Evolutionary conservation across 2,888 invertebrate genomes (phyloP).

Genomic region (Cephus spinipes): DNA sequence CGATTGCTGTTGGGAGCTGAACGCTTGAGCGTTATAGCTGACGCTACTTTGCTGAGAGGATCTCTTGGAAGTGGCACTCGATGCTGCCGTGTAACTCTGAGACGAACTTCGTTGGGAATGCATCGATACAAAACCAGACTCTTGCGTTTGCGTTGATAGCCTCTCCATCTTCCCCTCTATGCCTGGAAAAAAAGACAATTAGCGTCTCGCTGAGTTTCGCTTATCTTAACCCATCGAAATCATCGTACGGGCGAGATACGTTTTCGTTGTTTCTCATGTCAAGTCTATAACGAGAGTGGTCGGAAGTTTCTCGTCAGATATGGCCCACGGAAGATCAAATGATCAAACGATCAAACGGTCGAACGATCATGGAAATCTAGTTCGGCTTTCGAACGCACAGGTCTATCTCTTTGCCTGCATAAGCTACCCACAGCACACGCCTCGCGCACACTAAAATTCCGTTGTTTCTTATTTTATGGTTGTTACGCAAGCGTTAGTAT

Average conservation of each 20-base stretch:
- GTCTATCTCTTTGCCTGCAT: too few species aligned
- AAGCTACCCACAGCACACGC: too few species aligned
- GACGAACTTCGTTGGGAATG: slow-evolving; percentile 74
- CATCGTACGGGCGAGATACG: not conserved
- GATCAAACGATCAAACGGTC: too few species aligned
- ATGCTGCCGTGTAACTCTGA: slow-evolving; percentile 69
- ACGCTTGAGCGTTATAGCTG: slow-evolving; percentile 63
- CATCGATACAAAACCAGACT: slow-evolving; percentile 75
- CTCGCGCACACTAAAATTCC: too few species aligned
- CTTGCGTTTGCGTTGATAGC: slow-evolving; percentile 65
- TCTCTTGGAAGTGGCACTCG: slow-evolving; percentile 69
- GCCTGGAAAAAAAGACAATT: slow-evolving; percentile 39
- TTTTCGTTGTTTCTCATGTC: not conserved
- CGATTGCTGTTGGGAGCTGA: slow-evolving; percentile 58
- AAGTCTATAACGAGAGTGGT: slow-evolving; percentile 11
- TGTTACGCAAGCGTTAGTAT: too few species aligned
- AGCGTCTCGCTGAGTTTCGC: not conserved
- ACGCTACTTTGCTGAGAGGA: slow-evolving; percentile 73
- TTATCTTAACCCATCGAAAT: not conserved
- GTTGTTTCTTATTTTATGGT: too few species aligned
- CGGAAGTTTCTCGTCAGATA: too few species aligned
- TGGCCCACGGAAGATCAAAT: too few species aligned
- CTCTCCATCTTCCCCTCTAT: slow-evolving; percentile 64
- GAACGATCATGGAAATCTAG: too few species aligned
- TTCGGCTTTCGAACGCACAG: too few species aligned